phyloP scores from a whole-genome alignment of 2,888 invertebrate genomes.

The Deilephila elpenor region DNA sequence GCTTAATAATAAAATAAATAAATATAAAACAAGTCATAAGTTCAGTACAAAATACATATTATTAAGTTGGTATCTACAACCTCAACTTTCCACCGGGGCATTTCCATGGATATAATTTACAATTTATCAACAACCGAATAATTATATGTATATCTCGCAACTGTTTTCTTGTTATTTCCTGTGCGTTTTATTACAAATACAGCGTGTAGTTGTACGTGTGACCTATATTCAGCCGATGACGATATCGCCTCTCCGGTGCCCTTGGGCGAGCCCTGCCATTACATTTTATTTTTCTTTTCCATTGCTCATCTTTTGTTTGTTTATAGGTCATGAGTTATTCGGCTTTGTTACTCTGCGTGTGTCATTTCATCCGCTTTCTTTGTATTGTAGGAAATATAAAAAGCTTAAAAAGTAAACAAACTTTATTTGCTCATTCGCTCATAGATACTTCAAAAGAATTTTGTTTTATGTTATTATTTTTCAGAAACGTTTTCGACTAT shows the following conservation, averaged over 20 bases:
- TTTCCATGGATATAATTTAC: not conserved
- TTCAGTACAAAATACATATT: no score
- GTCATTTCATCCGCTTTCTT: constrained; percentile 13
- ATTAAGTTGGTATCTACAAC: no score
- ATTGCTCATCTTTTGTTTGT: constrained; percentile 24
- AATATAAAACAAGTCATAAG: no score
- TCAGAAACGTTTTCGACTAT: no score
- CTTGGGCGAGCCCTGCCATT: constrained; percentile 23
- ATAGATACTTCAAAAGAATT: no score
- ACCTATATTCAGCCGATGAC: constrained; percentile 29
- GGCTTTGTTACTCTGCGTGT: constrained; percentile 2
- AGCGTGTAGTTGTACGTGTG: constrained; percentile 24
- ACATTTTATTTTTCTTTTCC: constrained; percentile 20
- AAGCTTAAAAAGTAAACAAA: not conserved
- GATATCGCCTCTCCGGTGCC: constrained; percentile 21
- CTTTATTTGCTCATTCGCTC: not conserved
- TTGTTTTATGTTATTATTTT: no score
- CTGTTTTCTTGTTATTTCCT: constrained; percentile 29
- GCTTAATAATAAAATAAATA: no score
- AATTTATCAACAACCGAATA: not conserved
- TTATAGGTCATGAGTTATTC: constrained; percentile 16
- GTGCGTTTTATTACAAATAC: constrained; percentile 27
- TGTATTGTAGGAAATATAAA: not conserved
- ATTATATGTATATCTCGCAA: constrained; percentile 25
- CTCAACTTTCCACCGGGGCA: not conserved